phyloP scores from a whole-genome alignment of 2,113 vertebrate species.

The Excalfactoria chinensis region DNA sequence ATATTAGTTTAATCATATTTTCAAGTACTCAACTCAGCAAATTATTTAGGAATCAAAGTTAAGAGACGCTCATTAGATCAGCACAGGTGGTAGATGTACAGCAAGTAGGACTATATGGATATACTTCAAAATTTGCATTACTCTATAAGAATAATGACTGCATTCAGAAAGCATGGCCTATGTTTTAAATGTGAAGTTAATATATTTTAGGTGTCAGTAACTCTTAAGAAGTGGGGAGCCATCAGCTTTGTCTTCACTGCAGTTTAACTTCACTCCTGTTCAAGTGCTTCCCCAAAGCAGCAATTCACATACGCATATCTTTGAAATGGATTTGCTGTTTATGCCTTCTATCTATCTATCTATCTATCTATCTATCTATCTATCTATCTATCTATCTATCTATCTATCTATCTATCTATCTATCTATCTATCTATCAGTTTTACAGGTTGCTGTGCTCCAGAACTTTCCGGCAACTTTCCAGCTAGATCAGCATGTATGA shows the following conservation, averaged over 20 bases:
- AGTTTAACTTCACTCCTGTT: neutral
- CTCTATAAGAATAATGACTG: neutral
- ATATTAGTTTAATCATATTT: neutral
- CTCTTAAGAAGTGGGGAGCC: neutral
- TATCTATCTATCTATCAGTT: neutral
- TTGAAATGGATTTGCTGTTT: neutral
- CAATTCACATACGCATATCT: rapidly evolving
- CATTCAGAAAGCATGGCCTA: neutral
- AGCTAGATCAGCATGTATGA: neutral
- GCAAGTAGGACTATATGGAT: neutral
- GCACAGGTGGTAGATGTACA: neutral
- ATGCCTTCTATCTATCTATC: too few species aligned
- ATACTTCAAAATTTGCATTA: neutral
- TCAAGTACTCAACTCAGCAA: neutral
- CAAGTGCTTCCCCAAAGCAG: neutral
- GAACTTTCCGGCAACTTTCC: neutral
- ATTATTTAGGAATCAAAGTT: conserved; percentile 9
- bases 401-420: too few species aligned
- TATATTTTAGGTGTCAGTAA: neutral
- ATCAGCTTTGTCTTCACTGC: neutral
- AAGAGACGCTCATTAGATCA: neutral
- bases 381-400: too few species aligned
- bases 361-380: too few species aligned
- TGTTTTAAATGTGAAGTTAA: neutral
- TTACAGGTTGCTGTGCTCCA: neutral